Conservation (phyloP, 2,888 invertebrate species). For the Drosophila mercatorum region DNA sequence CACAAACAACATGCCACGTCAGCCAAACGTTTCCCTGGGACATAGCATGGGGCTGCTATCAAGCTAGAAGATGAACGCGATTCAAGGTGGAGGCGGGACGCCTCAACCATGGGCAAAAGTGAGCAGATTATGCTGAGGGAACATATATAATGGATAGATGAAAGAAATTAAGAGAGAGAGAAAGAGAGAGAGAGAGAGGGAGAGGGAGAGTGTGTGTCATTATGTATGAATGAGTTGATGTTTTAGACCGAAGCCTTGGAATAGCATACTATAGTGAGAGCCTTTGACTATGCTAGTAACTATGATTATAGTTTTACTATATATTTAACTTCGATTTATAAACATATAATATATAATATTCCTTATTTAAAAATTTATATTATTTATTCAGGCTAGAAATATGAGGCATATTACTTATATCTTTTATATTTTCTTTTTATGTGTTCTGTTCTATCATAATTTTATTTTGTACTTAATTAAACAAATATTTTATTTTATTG, state of each 20-base stretch:
- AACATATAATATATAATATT: too few species aligned
- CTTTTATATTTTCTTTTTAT: too few species aligned
- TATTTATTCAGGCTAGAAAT: not conserved
- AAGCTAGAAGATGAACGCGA: not conserved
- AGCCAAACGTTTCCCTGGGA: conserved; percentile 35
- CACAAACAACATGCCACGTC: conserved; percentile 50
- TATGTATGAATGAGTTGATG: not conserved
- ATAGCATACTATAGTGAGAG: not conserved
- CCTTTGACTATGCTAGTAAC: not conserved
- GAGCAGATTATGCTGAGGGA: not conserved
- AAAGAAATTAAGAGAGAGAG: not conserved
- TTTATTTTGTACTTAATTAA: too few species aligned
- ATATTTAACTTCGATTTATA: not conserved
- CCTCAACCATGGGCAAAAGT: conserved; percentile 1
- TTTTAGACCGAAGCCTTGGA: too few species aligned
- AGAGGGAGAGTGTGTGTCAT: not conserved
- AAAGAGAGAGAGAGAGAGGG: too few species aligned
- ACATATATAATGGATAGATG: not conserved
- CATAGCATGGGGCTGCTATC: conserved; percentile 1
- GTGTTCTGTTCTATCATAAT: not conserved
- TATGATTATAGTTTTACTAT: not conserved
- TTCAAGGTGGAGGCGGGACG: not conserved
- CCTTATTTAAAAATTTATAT: too few species aligned
- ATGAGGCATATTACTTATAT: too few species aligned
- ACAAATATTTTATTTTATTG: not conserved